A percentile compares a stretch with the other conserved stretches of the same genome.
phyloP scores from a whole-genome alignment of 2,113 vertebrate species.

The Hipposideros armiger region DNA sequence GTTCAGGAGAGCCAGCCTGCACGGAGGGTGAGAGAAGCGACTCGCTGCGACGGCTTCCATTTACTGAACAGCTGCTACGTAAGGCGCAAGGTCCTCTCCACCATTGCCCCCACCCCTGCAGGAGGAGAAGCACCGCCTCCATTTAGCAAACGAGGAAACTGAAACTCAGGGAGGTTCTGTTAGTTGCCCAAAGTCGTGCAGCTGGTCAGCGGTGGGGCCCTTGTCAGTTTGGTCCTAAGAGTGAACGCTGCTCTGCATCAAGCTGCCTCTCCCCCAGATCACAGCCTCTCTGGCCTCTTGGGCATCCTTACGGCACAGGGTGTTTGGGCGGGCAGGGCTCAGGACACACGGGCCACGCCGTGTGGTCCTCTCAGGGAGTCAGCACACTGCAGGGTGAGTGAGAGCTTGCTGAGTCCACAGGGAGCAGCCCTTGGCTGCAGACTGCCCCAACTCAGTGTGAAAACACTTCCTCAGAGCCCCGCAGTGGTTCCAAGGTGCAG shows the following conservation, averaged over 20 bases:
- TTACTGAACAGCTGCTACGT: background rate
- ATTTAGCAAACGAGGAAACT: background rate
- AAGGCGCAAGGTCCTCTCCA: background rate
- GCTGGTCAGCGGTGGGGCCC: background rate
- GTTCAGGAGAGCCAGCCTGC: background rate
- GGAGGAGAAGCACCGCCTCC: background rate
- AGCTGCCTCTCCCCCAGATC: accelerated
- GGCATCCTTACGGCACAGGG: background rate
- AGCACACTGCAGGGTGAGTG: background rate
- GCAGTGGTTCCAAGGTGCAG: background rate
- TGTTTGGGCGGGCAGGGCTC: background rate
- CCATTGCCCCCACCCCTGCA: accelerated
- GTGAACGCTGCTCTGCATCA: background rate
- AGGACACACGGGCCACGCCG: background rate
- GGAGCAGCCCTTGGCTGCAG: background rate
- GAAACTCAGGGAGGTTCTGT: background rate
- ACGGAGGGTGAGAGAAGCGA: background rate
- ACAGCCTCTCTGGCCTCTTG: background rate
- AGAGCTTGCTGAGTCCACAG: background rate
- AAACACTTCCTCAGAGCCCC: background rate
- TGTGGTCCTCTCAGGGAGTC: background rate
- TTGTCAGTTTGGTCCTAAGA: background rate
- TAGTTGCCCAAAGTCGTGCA: too few species aligned
- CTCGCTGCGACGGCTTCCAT: background rate
- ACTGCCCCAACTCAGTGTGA: background rate